Evolutionary conservation across 2,888 invertebrate species (phyloP), one percentile per base, ranked within the genome.

Genomic region (Eumacrocentrus americanus): DNA sequence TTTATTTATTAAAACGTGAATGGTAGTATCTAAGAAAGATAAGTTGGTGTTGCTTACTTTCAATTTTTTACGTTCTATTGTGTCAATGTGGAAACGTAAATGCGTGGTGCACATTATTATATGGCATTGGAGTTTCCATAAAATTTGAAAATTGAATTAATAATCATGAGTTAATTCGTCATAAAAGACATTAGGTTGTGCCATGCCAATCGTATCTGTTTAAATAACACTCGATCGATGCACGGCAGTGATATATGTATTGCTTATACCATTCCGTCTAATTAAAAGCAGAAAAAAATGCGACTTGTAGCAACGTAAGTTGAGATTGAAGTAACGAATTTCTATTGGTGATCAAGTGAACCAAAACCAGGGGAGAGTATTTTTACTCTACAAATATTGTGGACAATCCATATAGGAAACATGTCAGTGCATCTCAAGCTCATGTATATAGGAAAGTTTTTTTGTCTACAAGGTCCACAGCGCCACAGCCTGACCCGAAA

Each of bases 251-350:
- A 63, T 67, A 63, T 50, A 60, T 29, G 23, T 51, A 54, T 52
- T 59, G 60, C 61, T 66, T 59, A 55, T 54, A 58, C 50, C 67
- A 67, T 67, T 67, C 65, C 65, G 63, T 50, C 57, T 58, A n/a
- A n/a, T n/a, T n/a, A 37, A 59, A 61, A 35, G 7, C 53, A 48
- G 29, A 38, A 40, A 50, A 29, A 50, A 42, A 16, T 29, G 42
- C 4, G 48, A 38, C 34, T 35, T 9, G 18, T 16, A 20, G 6
- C 20, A 51, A 20, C 18, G 11, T 16, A 29, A 34, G 20, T 29
- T 23, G 38, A 44, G n/a, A 35, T 34, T 4, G 9, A 7, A 34
- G n/a, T 14, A 23, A 44, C n/a, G 3, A 50, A 48, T 44, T 23
- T 34, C 23, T 20, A 40, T 42, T 22, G 16, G 34, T 52, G 38